A percentile compares a stretch with the other conserved stretches of the same genome.
phyloP scores from a whole-genome alignment of 2,888 invertebrate genomes.

The Nephrotoma guestfalica region DNA sequence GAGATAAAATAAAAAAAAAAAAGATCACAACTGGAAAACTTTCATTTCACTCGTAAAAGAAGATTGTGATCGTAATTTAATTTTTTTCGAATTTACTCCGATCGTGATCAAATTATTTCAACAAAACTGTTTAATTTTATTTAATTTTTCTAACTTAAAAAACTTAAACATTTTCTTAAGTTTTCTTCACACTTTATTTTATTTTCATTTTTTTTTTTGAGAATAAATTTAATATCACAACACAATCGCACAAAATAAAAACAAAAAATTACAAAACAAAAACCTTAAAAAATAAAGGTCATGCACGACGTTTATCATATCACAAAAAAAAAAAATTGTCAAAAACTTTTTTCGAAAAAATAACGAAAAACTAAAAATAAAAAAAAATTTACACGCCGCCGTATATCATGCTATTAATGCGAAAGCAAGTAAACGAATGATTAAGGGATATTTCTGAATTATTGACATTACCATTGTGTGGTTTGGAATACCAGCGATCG shows the following conservation, averaged over 20 bases:
- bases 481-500: not conserved
- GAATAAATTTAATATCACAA: not conserved
- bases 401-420: not conserved
- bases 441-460: not conserved
- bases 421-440: not conserved
- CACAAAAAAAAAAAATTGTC: not conserved
- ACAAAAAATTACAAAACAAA: not conserved
- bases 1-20: not conserved
- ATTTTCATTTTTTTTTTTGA: not conserved
- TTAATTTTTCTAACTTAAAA: not conserved
- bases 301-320: not conserved
- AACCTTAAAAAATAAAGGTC: not conserved
- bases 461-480: not conserved
- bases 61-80: not conserved
- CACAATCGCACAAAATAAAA: not conserved
- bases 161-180: not conserved
- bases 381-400: not conserved
- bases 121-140: not conserved
- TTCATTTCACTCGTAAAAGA: not conserved
- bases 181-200: not conserved
- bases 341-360: not conserved
- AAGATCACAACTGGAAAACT: not conserved
- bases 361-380: not conserved
- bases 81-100: not conserved
- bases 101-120: not conserved